Percentiles rank a stretch among this genome's conserved stretches.
These are phyloP conservation scores for Cyrtorhinus lividipennis DNA, from an alignment of 1,140 invertebrate genomes.

Conservation along the genomic window DNA sequence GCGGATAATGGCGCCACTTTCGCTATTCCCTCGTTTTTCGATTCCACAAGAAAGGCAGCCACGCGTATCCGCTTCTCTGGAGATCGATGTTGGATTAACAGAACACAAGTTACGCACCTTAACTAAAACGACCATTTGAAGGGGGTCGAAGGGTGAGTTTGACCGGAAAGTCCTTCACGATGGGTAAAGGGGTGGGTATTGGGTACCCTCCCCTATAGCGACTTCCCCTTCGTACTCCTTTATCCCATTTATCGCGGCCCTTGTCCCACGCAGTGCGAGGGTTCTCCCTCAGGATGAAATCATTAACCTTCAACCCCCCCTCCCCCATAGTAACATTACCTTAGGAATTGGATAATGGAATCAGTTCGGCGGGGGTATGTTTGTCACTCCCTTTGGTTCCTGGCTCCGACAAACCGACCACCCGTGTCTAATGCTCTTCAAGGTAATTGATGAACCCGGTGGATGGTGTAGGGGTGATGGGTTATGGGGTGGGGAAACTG, in stretches of 20 bases:
- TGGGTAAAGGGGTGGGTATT: not conserved
- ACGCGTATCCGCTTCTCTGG: too few species aligned
- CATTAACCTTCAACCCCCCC: not conserved
- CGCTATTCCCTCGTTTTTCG: too few species aligned
- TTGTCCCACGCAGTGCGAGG: not conserved
- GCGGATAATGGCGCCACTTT: too few species aligned
- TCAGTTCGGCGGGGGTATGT: not conserved
- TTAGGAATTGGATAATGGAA: slow-evolving; percentile 2
- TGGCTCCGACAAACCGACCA: slow-evolving; percentile 4
- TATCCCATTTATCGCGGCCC: not conserved
- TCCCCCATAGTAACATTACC: not conserved
- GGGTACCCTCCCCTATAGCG: not conserved
- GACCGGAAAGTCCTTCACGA: not conserved
- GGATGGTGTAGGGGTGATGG: too few species aligned
- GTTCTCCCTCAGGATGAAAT: slow-evolving; percentile 1
- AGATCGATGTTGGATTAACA: not conserved
- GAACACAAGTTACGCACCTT: not conserved
- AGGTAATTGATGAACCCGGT: slow-evolving; percentile 4
- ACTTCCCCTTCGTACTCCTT: not conserved
- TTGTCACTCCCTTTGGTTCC: slow-evolving; percentile 6
- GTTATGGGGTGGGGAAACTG: not conserved
- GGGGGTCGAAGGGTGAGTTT: not conserved
- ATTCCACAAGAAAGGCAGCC: too few species aligned
- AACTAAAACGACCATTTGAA: not conserved
- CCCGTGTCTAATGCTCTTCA: slow-evolving; percentile 7